Evolutionary conservation across 2,797 vertebrate species (phyloP).

Genomic region (Enteromius viviparus): DNA sequence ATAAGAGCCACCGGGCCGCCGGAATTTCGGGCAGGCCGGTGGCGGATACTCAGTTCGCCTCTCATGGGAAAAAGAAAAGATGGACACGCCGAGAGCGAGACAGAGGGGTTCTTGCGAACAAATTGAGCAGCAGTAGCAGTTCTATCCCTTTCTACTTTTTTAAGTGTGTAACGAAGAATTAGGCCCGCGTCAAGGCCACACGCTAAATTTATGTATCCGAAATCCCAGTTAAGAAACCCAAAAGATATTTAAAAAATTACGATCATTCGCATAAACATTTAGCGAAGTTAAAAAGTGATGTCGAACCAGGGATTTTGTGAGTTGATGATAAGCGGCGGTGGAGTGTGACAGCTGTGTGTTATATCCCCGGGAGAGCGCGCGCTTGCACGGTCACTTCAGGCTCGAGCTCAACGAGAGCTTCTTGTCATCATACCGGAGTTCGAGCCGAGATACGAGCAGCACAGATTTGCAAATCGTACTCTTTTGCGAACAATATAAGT

Average conservation of each 20-base stretch:
- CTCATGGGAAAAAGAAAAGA: slow-evolving; percentile 5
- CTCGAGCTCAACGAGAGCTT: slow-evolving; percentile 18
- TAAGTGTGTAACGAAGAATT: background rate
- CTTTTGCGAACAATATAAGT: background rate
- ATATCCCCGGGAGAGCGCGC: slow-evolving; percentile 15
- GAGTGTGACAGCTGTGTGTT: slow-evolving; percentile 14
- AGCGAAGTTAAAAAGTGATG: background rate
- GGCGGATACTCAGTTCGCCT: background rate
- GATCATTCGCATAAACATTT: background rate
- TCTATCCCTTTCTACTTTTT: slow-evolving; percentile 1
- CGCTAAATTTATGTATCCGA: background rate
- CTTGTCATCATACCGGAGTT: slow-evolving; percentile 4
- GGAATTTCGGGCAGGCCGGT: slow-evolving; percentile 24
- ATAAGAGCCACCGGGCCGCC: slow-evolving; percentile 18
- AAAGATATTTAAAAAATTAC: background rate
- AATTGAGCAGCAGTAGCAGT: background rate
- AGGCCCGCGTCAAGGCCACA: slow-evolving; percentile 26
- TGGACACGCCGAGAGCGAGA: background rate
- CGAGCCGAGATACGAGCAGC: background rate
- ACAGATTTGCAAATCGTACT: background rate
- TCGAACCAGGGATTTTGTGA: background rate
- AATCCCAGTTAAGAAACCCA: background rate
- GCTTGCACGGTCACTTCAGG: slow-evolving; percentile 17
- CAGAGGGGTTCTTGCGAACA: background rate
- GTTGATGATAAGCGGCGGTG: slow-evolving; percentile 13